A percentile compares a stretch with the other conserved stretches of the same genome.
These are phyloP conservation scores for Pelodiscus sinensis DNA, from an alignment of 2,113 vertebrate species.

Conservation along the genomic window DNA sequence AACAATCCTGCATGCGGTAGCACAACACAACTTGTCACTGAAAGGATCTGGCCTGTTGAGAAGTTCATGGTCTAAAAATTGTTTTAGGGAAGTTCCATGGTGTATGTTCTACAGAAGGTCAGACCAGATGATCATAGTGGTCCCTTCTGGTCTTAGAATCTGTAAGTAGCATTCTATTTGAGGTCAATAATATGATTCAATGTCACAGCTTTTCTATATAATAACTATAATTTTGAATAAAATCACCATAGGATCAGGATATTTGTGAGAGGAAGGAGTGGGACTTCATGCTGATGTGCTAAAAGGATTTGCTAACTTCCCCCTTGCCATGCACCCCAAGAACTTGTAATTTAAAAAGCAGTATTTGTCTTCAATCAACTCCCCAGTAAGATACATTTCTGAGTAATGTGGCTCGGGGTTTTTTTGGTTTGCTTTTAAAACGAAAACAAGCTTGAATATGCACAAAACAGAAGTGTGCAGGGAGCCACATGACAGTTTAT, in stretches of 20 bases:
- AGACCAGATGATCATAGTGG: neutral
- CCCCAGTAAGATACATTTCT: neutral
- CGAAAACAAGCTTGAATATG: neutral
- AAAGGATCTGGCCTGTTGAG: rapidly evolving
- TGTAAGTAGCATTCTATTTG: neutral
- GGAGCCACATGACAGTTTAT: neutral
- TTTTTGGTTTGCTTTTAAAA: neutral
- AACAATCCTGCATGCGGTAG: neutral
- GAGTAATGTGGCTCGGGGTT: neutral
- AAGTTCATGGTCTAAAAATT: neutral
- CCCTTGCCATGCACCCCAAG: neutral
- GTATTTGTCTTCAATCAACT: neutral
- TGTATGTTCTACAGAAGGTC: neutral
- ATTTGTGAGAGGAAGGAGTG: rapidly evolving
- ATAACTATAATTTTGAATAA: neutral
- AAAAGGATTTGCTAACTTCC: neutral
- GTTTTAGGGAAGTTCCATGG: neutral
- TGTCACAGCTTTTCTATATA: too few species aligned
- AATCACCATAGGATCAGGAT: neutral
- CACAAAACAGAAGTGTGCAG: conserved; percentile 11
- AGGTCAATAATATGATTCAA: neutral
- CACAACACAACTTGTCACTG: neutral
- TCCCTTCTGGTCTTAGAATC: neutral
- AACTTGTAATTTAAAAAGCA: neutral
- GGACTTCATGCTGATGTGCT: neutral